A percentile compares a stretch with the other conserved stretches of the same genome.
Evolutionary conservation across 2,113 vertebrate species (phyloP).

Genomic region (Mungos mungo): DNA sequence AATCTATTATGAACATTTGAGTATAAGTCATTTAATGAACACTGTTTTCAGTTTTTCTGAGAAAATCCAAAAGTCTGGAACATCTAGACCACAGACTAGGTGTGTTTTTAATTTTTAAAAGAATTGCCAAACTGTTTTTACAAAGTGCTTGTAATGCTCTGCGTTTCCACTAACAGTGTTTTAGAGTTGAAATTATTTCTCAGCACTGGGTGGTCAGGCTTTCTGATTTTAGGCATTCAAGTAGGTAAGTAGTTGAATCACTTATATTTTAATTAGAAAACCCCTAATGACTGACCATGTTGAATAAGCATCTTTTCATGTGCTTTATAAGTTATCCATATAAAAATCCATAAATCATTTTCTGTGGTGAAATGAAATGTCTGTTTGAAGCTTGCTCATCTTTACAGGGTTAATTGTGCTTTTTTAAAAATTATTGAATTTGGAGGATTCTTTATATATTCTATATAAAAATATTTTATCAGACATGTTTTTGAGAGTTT

Average conservation of each 20-base stretch:
- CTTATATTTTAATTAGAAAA: not conserved
- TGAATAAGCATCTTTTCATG: not conserved
- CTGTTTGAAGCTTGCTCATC: not conserved
- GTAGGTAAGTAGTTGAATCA: not conserved
- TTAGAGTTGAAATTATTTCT: not conserved
- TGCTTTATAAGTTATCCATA: not conserved
- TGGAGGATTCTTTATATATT: not conserved
- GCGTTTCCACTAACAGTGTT: not conserved
- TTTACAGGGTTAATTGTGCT: not conserved
- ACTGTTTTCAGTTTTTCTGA: not conserved
- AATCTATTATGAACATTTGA: not conserved
- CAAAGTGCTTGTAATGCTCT: not conserved
- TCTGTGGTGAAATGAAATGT: not conserved
- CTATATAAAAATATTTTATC: not conserved
- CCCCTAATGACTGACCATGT: not conserved
- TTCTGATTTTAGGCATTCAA: not conserved
- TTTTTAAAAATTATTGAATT: not conserved
- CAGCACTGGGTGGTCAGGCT: not conserved
- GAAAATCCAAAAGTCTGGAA: not conserved
- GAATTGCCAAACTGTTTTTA: not conserved
- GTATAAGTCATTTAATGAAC: not conserved
- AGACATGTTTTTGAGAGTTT: not conserved
- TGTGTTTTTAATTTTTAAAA: not conserved
- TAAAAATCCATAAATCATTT: not conserved
- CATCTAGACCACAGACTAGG: not conserved